phyloP scores from a whole-genome alignment of 2,113 vertebrate species.

The Forbesichthys agassizii region DNA sequence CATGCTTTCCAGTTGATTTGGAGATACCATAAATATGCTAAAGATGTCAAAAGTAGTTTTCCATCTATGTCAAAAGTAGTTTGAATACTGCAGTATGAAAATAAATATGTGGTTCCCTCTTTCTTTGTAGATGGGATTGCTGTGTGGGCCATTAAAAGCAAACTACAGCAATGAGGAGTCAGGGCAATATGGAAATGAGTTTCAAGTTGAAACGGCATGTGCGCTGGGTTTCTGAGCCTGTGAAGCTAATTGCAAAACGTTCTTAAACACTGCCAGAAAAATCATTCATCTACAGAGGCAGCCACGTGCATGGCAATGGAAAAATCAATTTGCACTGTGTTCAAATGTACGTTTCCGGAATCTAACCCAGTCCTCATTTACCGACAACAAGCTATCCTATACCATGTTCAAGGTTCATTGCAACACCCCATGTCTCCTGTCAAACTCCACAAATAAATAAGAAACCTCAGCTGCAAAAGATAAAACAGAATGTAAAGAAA shows the following conservation, averaged over 20 bases:
- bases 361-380: slow-evolving; percentile 29
- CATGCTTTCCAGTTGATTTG: no score
- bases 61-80: neutral
- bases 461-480: neutral
- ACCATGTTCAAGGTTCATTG: slow-evolving; percentile 40
- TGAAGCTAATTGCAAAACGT: slow-evolving; percentile 48
- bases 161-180: slow-evolving; percentile 25
- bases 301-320: slow-evolving; percentile 13
- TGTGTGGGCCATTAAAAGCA: neutral
- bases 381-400: slow-evolving; percentile 22
- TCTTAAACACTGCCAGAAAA: slow-evolving; percentile 42
- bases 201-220: slow-evolving; percentile 23
- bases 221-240: slow-evolving; percentile 25
- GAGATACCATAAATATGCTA: neutral
- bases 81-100: neutral
- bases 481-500: neutral
- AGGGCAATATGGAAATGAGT: slow-evolving; percentile 48
- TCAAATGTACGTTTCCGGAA: slow-evolving; percentile 24
- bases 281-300: slow-evolving; percentile 41
- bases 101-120: neutral
- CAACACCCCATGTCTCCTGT: slow-evolving; percentile 1
- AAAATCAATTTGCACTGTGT: slow-evolving; percentile 35
- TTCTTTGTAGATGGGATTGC: neutral
- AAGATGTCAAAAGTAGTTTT: neutral
- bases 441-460: slow-evolving; percentile 10